These are phyloP conservation scores for Endotricha flammealis DNA, from an alignment of 2,888 invertebrate genomes.

Conservation along the genomic window DNA sequence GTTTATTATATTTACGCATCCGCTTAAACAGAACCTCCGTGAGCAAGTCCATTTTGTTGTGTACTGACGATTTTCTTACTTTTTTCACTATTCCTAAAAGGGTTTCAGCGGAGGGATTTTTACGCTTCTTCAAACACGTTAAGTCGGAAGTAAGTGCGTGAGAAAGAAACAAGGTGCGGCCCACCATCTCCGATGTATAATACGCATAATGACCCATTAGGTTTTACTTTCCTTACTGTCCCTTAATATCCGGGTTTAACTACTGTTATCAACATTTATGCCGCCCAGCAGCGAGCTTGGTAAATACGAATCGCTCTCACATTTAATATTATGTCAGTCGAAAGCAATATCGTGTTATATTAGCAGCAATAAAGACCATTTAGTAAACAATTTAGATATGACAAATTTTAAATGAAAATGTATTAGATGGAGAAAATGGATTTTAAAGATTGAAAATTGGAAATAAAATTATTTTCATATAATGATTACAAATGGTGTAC, in stretches of 20 bases:
- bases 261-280: constrained; percentile 54
- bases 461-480: no score
- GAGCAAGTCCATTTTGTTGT: neutral
- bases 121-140: constrained; percentile 44
- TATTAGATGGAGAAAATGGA: no score
- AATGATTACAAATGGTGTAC: no score
- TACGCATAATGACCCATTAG: constrained; percentile 51
- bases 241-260: constrained; percentile 46
- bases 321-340: constrained; percentile 42
- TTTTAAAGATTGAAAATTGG: no score
- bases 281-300: constrained; percentile 31
- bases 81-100: constrained; percentile 41
- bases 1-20: no score
- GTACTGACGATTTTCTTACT: constrained; percentile 29
- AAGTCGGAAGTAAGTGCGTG: constrained; percentile 47
- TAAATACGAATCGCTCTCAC: constrained; percentile 40
- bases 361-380: constrained; percentile 18
- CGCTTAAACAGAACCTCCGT: no score
- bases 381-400: no score
- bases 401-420: no score
- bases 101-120: constrained; percentile 43
- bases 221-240: constrained; percentile 49
- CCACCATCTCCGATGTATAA: constrained; percentile 39
- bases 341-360: constrained; percentile 30
- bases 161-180: constrained; percentile 58